Conservation (phyloP, 2,888 invertebrate species). For the Amiota mariae region DNA sequence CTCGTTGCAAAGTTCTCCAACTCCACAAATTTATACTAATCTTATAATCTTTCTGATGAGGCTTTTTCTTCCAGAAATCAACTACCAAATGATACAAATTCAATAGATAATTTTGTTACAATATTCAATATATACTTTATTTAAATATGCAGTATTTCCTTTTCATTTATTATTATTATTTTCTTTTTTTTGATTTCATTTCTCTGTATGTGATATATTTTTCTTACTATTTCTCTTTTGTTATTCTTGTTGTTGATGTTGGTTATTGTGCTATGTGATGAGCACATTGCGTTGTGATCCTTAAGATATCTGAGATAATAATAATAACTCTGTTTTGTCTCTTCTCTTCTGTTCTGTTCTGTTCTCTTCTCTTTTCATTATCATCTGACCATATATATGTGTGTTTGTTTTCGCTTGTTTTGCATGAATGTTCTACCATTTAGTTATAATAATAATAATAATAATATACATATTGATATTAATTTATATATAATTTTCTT, state of each 20-base stretch:
- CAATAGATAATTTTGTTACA: conserved; percentile 46
- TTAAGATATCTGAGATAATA: too few relatives aligned
- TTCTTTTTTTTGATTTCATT: conserved; percentile 60
- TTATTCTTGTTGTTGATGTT: conserved; percentile 9
- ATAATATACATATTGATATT: too few relatives aligned
- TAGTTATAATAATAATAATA: conserved; percentile 14
- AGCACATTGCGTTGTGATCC: too few relatives aligned
- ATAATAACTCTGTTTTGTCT: too few relatives aligned
- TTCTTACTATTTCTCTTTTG: neutral
- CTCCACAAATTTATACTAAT: too few relatives aligned
- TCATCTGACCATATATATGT: conserved; percentile 10
- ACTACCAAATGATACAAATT: neutral
- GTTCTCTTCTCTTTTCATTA: neutral
- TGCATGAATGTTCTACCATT: conserved; percentile 24
- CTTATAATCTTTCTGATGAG: neutral
- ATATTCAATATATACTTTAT: conserved; percentile 69
- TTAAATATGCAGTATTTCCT: conserved; percentile 28
- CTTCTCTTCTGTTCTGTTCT: neutral
- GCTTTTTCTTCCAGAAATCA: neutral
- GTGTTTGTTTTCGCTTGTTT: neutral
- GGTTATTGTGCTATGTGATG: too few relatives aligned
- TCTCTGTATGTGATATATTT: too few relatives aligned
- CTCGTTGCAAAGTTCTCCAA: too few relatives aligned
- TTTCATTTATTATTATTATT: conserved; percentile 48
- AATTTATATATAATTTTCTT: neutral